Base-by-base conservation (phyloP, 2,113 vertebrate genomes). In the Semnornis frantzii region DNA sequence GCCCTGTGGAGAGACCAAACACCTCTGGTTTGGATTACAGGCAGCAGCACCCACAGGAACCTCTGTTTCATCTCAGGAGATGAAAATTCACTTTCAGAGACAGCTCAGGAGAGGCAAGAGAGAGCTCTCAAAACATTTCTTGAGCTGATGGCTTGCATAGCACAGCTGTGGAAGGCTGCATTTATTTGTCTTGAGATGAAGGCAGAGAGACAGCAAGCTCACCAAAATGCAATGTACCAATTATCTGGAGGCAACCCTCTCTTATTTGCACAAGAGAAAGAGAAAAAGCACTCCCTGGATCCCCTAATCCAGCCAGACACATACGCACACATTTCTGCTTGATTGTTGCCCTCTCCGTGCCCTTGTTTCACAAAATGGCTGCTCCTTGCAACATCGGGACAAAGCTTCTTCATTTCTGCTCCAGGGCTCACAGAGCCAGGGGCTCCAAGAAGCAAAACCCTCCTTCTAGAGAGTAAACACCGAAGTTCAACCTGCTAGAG, bases 41-140 rank as follows among this genome's bases (percentile, higher is more conserved):
- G 33, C 42, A 74, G 52, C 31, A 89, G 79, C 75, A 87, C 9
- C 63, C 59, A 13, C 0, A 55, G 75, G 24, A 77, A 15, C 10
- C 57, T 73, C 68, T 64, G 68, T 46, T 85, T 76, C 48, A 80
- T 74, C 92, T 80, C 64, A 68, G 57, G 14, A 79, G 30, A 87
- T 85, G 92, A 93, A 85, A 69, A 74, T n/a, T 80, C 19, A 9
- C 71, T 89, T 89, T 64, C 55, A 81, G 86, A 90, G 59, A 73
- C n/a, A 65, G 57, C 25, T 79, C 13, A 25, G 46, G 18, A 89
- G 57, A 64, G 24, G 39, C 1, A 2, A 72, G 46, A 72, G 85
- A n/a, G 28, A 46, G 54, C 27, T 44, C 58, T 89, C 62, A 33
- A 76, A 89, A 92, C 11, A 34, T 44, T 85, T 66, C 37, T 59